Evolutionary conservation across 1,140 invertebrate species (phyloP), one percentile per base, ranked within the genome.

Genomic region (Drosophila micromelanica): DNA sequence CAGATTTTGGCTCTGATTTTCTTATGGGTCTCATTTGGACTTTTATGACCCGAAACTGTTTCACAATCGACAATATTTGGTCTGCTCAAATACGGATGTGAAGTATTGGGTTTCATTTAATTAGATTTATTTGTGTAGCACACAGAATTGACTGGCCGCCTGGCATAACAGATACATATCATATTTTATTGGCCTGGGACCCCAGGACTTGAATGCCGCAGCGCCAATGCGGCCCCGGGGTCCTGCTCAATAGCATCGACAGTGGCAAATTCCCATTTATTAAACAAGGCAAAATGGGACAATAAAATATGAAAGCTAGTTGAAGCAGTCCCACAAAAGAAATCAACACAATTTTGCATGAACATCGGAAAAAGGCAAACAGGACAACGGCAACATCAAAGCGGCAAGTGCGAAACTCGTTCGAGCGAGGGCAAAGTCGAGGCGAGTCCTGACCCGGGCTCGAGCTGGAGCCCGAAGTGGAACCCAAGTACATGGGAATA

Each of bases 51-150:
- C 15, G 45, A 45, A 65, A 63, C 13, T 12, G 37, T 6, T 12
- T 5, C 20, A 12, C 12, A 64, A 67, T 55, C 56, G 55, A 64
- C 64, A 48, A 30, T 46, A 42, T 74, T 70, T 49, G 71, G n/a
- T 20, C 35, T 15, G 13, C 15, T 15, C 42, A 42, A 52, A 68
- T 38, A 43, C 13, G 48, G 42, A 59, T 45, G 54, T 38, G 59
- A 61, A 46, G 65, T 78, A 78, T 78, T 78, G 76, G 76, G 76
- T 78, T 78, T 76, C 69, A 68, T 78, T 78, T 78, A 76, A 76
- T 78, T 78, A 78, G 73, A 78, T 76, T 78, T 78, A 65, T 76
- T 72, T 63, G 76, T 38, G 46, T 42, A 32, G 12, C 55, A 42
- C 17, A 30, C 59, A 46, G 37, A 60, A 55, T 43, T 76, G 51